phyloP scores from a whole-genome alignment of 2,888 invertebrate species.

The Pyralis farinalis region DNA sequence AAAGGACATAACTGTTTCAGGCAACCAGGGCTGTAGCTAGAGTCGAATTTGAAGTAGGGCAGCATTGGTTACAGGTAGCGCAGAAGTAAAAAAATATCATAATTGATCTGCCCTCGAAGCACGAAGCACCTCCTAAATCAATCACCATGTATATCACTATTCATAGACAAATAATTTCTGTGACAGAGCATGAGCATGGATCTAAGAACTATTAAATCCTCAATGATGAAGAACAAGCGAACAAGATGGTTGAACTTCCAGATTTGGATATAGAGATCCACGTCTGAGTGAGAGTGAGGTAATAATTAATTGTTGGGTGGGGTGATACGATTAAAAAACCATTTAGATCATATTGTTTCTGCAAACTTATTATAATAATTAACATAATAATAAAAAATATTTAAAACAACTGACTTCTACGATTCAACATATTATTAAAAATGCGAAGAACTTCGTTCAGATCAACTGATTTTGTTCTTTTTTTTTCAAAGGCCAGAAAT shows the following conservation, averaged over 20 bases:
- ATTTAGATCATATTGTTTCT: too few relatives aligned
- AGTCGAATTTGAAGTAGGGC: constrained; percentile 8
- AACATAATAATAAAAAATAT: too few relatives aligned
- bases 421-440: too few relatives aligned
- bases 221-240: constrained; percentile 16
- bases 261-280: constrained; percentile 6
- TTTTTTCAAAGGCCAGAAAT: too few relatives aligned
- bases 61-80: constrained; percentile 1
- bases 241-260: constrained; percentile 8
- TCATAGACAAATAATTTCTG: constrained; percentile 9
- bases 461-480: too few relatives aligned
- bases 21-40: constrained; percentile 10
- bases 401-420: too few relatives aligned
- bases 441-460: too few relatives aligned
- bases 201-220: constrained; percentile 14
- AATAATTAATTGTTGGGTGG: constrained; percentile 13
- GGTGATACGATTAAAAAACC: too few relatives aligned
- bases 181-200: constrained; percentile 10
- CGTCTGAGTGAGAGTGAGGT: constrained; percentile 12
- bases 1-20: too few relatives aligned
- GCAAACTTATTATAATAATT: too few relatives aligned
- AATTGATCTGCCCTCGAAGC: constrained; percentile 10
- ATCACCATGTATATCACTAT: constrained; percentile 8
- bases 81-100: not conserved
- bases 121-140: constrained; percentile 7